Evolutionary conservation across 2,113 vertebrate species (phyloP), one percentile per base, ranked within the genome.

Genomic region (Sminthopsis crassicaudata): DNA sequence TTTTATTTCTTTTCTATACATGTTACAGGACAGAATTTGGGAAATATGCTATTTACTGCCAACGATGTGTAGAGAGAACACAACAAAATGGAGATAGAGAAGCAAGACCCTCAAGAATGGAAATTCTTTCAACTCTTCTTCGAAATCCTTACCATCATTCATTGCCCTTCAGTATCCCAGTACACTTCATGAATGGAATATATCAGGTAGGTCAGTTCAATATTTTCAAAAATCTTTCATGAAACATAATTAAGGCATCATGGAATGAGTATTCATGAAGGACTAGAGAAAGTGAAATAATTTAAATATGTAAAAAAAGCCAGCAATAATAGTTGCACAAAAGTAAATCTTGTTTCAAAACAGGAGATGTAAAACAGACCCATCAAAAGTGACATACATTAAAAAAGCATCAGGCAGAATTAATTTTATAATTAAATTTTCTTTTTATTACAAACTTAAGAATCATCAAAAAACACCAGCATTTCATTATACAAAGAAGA

Each of bases 111-210:
- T 99, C 99, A 42, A 99, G 99, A 24, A 99, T 99, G 99, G 99
- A 99, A 98, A 99, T 99, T 96, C 98, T 99, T 92, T 99, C 99
- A 16, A 99, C 99, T 46, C 99, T 99, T 24, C 99, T 99, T 51
- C 99, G 99, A 97, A 99, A 99, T 84, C 99, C 99, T 0, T 99
- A 99, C 54, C 99, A 99, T 96, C 99, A 99, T 94, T 99, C 99
- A 0, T 98, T 99, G 95, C 99, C 99, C 10, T 99, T 99, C 97
- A 99, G 99, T 67, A 99, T 99, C 67, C 99, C 99, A 0, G 99
- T 99, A 90, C 99, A 99, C 98, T 99, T 99, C 98, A 99, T 99
- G 98, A 99, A 99, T 0, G 99, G 99, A 96, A 99, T 99, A 53
- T 99, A 99, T 98, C 99, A 99, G 99, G 99, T 99, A 96, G 53